phyloP scores from a whole-genome alignment of 2,113 vertebrate genomes.

The Corydoras maculifer region DNA sequence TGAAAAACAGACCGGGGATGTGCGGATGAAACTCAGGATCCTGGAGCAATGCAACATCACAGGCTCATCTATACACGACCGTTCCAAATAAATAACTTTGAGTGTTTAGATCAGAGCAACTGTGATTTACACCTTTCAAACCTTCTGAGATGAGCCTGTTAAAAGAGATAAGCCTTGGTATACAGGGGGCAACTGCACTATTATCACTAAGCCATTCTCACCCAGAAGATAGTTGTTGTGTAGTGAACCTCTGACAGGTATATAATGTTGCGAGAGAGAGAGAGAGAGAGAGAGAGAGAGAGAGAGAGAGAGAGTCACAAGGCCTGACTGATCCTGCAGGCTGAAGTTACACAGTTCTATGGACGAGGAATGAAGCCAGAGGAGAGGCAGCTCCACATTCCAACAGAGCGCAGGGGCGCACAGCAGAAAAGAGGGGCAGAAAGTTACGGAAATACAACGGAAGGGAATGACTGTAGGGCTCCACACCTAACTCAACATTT shows the following conservation, averaged over 20 bases:
- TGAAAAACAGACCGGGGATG: no score
- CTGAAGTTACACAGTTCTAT: constrained; percentile 24
- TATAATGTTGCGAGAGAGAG: background rate
- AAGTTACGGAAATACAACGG: background rate
- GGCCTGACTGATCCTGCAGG: constrained; percentile 51
- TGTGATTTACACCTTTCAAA: no score
- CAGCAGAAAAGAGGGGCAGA: background rate
- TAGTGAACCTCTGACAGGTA: no score
- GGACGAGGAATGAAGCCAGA: constrained; percentile 35
- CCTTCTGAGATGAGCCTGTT: no score
- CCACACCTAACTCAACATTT: background rate
- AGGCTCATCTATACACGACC: background rate
- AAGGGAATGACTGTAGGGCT: constrained; percentile 20
- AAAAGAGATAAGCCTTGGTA: no score
- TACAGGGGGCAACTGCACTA: no score
- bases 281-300: constrained; percentile 4
- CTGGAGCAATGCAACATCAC: no score
- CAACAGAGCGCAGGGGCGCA: constrained; percentile 21
- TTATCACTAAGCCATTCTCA: no score
- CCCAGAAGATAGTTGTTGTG: no score
- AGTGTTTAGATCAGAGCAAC: no score
- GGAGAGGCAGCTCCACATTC: constrained; percentile 48
- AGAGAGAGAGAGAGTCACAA: constrained; percentile 16
- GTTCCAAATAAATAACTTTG: background rate
- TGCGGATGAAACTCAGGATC: no score